Base-by-base conservation (phyloP, 2,113 vertebrate genomes). In the Patagioenas fasciata region DNA sequence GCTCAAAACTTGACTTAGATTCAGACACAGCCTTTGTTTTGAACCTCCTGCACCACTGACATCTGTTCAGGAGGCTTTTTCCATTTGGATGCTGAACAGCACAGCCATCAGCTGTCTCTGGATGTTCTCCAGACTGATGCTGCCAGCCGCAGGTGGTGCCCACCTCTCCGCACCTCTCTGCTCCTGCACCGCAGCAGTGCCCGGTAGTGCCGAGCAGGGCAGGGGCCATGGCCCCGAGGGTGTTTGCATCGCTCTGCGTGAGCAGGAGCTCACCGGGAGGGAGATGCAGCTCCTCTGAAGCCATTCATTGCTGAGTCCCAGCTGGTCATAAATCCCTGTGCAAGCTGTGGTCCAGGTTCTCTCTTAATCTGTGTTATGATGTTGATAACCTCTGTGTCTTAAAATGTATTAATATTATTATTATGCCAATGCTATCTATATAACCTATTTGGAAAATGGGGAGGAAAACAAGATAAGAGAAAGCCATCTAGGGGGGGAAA, bases 51-150 rank as follows among this genome's bases (percentile, higher is more conserved):
- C 42, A 26, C 70, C 65, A 67, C 69, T 50, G 56, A 53, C 53
- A 85, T 88, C 90, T 95, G 73, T 47, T 83, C 57, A 11, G 74
- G 71, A 56, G 58, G 36, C 44, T 85, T 87, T 93, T 91, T 82
- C 78, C 65, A 44, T 80, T 81, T 93, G 92, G 78, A 66, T 60
- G 48, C 70, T 13, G 81, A 65, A 2, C 47, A 74, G 57, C 73
- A 85, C 89, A 38, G 70, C 65, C 70, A 21, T 71, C 69, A 51
- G 5, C 73, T 93, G 48, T n/a, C 61, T 32, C 88, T 81, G 96
- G 85, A 60, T 25, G 13, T 34, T 34, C 48, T 95, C 89, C 93
- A 89, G 81, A 7, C 1, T 17, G 5, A 12, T 1, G 4, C 32
- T 89, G 93, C 73, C 93, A 82, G 73, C 9, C 62, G 42, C 60